A percentile compares a stretch with the other conserved stretches of the same genome.
These are phyloP conservation scores for Nymphicus hollandicus DNA, from an alignment of 2,113 vertebrate species.

Conservation along the genomic window DNA sequence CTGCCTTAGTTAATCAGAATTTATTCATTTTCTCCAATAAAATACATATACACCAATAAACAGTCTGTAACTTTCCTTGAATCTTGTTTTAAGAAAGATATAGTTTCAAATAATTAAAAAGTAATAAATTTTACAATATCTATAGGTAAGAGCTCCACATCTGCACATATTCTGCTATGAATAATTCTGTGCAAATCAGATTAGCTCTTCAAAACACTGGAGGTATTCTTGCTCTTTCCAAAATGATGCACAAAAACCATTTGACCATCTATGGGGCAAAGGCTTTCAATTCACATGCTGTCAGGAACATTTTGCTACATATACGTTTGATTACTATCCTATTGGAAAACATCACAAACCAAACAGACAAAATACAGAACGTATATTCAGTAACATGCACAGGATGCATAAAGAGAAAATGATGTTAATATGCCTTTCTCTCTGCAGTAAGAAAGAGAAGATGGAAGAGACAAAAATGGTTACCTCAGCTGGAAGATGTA, in stretches of 20 bases:
- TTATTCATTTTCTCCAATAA: not conserved
- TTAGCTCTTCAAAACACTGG: not conserved
- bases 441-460: not conserved
- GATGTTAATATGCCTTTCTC: not conserved
- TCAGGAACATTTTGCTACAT: not conserved
- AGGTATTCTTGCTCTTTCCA: not conserved
- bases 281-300: not conserved
- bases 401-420: not conserved
- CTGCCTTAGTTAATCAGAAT: not conserved
- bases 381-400: not conserved
- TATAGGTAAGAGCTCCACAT: not conserved
- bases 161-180: not conserved
- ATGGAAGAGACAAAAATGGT: not conserved
- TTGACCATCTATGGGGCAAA: not conserved
- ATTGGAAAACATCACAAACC: not conserved
- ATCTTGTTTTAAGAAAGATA: not conserved
- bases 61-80: not conserved
- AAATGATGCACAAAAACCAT: not conserved
- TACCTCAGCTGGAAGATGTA: not conserved
- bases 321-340: not conserved
- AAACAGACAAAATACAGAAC: not conserved
- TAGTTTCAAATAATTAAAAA: conserved; percentile 1
- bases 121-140: not conserved
- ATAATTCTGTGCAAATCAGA: not conserved
- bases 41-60: not conserved